Conservation (phyloP, 2,888 invertebrate genomes). For the Brachypalpus laphriformis region DNA sequence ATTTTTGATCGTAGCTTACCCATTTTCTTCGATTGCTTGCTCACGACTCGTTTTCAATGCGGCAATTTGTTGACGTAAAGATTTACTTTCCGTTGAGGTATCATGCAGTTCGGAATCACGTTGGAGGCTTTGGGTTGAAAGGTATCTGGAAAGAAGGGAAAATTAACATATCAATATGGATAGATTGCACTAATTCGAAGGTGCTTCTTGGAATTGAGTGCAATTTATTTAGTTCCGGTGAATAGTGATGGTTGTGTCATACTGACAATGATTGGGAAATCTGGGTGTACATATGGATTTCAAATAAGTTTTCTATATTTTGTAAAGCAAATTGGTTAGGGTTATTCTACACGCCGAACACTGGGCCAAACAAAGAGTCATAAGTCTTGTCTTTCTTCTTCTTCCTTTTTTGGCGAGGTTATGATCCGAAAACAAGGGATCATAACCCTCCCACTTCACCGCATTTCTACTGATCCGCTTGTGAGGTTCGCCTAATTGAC, state of each 20-base stretch:
- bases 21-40: slow-evolving; percentile 81
- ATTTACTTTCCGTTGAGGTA: slow-evolving; percentile 80
- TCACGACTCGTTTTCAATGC: slow-evolving; percentile 81
- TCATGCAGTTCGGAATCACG: slow-evolving; percentile 80
- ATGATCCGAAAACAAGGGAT: too few relatives aligned
- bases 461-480: too few relatives aligned
- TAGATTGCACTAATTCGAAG: background rate
- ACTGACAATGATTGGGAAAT: background rate
- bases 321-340: too few relatives aligned
- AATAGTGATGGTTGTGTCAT: background rate
- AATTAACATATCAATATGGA: background rate
- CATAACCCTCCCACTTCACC: too few relatives aligned
- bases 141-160: slow-evolving; percentile 77
- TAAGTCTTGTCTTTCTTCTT: too few relatives aligned
- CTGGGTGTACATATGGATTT: too few relatives aligned
- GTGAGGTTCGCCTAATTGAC: too few relatives aligned
- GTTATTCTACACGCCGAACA: too few relatives aligned
- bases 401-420: too few relatives aligned
- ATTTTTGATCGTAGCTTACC: slow-evolving; percentile 76
- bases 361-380: too few relatives aligned
- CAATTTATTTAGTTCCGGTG: slow-evolving; percentile 1
- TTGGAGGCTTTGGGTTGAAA: slow-evolving; percentile 77
- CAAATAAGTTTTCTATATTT: too few relatives aligned
- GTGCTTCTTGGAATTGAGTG: background rate
- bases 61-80: slow-evolving; percentile 80